These are phyloP conservation scores for Ammospiza caudacuta DNA, from an alignment of 2,113 vertebrate genomes.

Conservation along the genomic window DNA sequence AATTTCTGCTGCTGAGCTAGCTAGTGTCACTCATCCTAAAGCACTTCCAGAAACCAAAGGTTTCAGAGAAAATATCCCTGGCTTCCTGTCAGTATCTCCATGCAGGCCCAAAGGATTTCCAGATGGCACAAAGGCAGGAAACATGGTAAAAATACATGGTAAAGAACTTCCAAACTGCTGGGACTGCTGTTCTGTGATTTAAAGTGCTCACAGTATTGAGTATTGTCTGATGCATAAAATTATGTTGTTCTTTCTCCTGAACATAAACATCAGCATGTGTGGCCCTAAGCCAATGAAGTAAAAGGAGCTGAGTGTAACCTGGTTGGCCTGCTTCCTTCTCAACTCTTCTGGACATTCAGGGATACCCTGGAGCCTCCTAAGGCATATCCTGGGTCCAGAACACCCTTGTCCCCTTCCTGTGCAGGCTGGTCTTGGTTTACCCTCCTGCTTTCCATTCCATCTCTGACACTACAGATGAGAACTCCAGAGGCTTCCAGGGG, in stretches of 20 bases:
- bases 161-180: not conserved
- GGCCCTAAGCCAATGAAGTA: not conserved
- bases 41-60: not conserved
- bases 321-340: not conserved
- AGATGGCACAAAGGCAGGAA: not conserved
- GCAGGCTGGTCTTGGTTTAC: not conserved
- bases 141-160: not conserved
- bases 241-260: not conserved
- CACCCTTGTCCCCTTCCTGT: not conserved
- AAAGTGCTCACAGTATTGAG: not conserved
- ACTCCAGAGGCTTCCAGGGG: not conserved
- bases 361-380: not conserved
- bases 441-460: not conserved
- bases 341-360: not conserved
- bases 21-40: not conserved
- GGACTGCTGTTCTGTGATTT: not conserved
- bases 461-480: not conserved
- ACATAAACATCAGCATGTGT: not conserved
- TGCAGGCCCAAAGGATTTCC: not conserved
- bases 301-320: not conserved
- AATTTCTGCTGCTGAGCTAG: not conserved
- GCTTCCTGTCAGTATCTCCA: not conserved
- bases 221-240: not conserved
- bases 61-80: not conserved
- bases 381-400: not conserved